These are phyloP conservation scores for Macaca nemestrina DNA, from an alignment of 2,113 vertebrate species.

Conservation along the genomic window DNA sequence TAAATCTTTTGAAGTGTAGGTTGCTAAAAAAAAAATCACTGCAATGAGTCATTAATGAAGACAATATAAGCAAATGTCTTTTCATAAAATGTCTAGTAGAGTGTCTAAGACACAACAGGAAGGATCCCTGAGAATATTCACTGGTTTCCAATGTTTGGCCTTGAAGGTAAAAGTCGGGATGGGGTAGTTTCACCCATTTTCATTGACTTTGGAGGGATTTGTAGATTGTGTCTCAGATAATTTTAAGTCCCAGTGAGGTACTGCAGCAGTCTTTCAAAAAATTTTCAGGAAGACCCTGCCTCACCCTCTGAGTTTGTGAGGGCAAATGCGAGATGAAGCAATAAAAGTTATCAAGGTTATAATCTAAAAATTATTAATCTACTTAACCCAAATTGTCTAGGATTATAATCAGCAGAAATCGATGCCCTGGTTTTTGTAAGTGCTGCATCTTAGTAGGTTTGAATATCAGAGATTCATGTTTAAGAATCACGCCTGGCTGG, in stretches of 20 bases:
- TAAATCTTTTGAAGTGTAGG: not conserved
- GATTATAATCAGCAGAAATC: not conserved
- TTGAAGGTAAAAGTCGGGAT: not conserved
- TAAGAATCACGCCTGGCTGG: not conserved
- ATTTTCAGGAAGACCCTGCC: not conserved
- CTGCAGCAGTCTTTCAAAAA: not conserved
- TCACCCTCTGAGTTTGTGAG: not conserved
- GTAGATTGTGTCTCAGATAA: not conserved
- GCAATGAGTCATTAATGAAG: not conserved
- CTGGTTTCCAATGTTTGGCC: not conserved
- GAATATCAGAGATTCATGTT: not conserved
- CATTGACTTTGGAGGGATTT: not conserved
- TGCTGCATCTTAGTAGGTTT: not conserved
- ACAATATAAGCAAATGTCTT: not conserved
- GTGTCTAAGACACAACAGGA: not conserved
- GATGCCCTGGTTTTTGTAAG: not conserved
- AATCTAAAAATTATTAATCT: not conserved
- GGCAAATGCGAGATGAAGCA: not conserved
- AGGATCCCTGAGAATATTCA: not conserved
- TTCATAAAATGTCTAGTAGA: not conserved
- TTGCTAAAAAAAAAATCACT: not conserved
- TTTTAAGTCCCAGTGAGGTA: not conserved
- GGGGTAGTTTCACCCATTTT: not conserved
- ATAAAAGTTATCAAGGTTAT: not conserved
- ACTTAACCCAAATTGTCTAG: not conserved